phyloP scores from a whole-genome alignment of 2,888 invertebrate genomes.

The Gari tellinella region DNA sequence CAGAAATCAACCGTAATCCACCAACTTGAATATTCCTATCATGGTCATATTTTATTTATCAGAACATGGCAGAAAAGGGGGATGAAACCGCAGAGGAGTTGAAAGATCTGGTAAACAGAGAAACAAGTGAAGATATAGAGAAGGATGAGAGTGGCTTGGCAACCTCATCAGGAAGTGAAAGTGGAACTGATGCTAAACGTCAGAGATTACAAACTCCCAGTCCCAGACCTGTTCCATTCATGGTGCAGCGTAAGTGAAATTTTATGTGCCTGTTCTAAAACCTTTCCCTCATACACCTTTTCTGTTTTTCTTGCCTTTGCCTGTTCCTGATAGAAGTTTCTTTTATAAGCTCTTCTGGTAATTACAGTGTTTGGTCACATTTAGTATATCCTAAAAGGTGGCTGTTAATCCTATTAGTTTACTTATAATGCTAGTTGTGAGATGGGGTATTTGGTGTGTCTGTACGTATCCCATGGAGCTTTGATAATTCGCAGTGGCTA shows the following conservation, averaged over 20 bases:
- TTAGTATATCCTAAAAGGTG: neutral
- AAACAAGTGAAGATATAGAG: slow-evolving; percentile 26
- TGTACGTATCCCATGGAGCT: too few species aligned
- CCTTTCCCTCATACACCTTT: too few species aligned
- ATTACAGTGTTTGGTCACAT: too few species aligned
- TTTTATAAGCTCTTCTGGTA: too few species aligned
- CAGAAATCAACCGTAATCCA: too few species aligned
- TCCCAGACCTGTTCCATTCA: slow-evolving; percentile 60
- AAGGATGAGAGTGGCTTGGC: slow-evolving; percentile 39
- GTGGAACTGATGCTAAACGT: slow-evolving; percentile 59
- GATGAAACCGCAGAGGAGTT: slow-evolving; percentile 12
- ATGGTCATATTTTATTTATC: neutral
- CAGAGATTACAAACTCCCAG: slow-evolving; percentile 65
- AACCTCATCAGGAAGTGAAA: slow-evolving; percentile 51
- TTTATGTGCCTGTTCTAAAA: too few species aligned
- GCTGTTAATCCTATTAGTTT: neutral
- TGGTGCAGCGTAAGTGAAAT: slow-evolving; percentile 51
- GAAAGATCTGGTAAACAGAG: slow-evolving; percentile 52
- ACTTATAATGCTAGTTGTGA: neutral
- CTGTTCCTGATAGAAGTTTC: too few species aligned
- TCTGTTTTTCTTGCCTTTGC: too few species aligned
- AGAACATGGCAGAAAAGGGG: slow-evolving; percentile 15
- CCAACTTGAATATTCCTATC: neutral
- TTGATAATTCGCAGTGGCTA: too few species aligned
- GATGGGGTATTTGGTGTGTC: too few species aligned